Evolutionary conservation across 2,113 vertebrate species (phyloP), one percentile per base, ranked within the genome.

Genomic region (Corydoras sp.): DNA sequence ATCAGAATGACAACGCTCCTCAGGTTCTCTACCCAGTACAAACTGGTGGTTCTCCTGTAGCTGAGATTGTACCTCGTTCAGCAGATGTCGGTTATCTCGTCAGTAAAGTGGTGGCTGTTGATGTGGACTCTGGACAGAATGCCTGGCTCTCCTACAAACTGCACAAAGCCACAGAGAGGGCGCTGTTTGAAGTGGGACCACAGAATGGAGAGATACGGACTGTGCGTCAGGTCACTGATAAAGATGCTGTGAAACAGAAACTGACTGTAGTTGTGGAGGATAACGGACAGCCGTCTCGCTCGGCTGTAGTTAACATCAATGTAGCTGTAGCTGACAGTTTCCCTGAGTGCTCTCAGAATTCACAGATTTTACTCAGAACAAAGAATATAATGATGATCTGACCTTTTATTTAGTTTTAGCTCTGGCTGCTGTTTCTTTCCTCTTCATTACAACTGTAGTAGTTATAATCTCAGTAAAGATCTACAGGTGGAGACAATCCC

Each of bases 1-100:
- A 93, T 55, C 86, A 91, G 74, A 93, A 93, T 1, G 91, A 92
- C 79, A 93, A 93, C 2, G 61, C 67, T 0, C 92, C 91, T 3
- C 88, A 92, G 67, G 77, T 90, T 15, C 84, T 89, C 64, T 89
- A 88, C 15, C 90, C 89, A 69, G 80, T 89, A 65, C 83, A 88
- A 71, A 87, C 81, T 0, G 77, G 81, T 5, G 81, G 78, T 0
- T 85, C 86, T 70, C 10, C 83, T 53, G 79, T 89, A 77, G 84
- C 85, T 84, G 88, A 90, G 69, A 85, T 88, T 75, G 86, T 89
- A 9, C 88, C 89, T 80, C 87, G 83, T 69, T 86, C 86, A 81
- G 86, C 88, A 79, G 87, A 86, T 79, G 86, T 88, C 68, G 88
- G 87, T 66, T 90, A 89, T 76, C 85, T 91, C 71, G 86, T 90